Base-by-base conservation (phyloP, 2,797 vertebrate genomes). In the Intellagama lesueurii region DNA sequence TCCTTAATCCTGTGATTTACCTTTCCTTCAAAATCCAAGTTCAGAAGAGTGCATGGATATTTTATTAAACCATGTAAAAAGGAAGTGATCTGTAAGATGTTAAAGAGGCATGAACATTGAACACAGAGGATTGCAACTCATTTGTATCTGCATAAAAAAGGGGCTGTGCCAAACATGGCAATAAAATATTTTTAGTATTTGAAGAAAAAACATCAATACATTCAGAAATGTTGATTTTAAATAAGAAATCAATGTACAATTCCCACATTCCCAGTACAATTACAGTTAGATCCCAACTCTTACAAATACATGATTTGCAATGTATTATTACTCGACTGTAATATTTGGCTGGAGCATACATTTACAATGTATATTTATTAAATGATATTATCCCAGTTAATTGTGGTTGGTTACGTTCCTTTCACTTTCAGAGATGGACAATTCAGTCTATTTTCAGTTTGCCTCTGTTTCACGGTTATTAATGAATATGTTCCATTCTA, bases 71-170 rank as follows among this genome's bases (percentile, higher is more conserved):
- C 5, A 1, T 83, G 64, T 30, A 5, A 92, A 85, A 78, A 83
- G 49, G 52, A 47, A 91, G 73, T 44, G 44, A 84, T 91, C 69
- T 83, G 30, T 14, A 85, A 91, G 89, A 75, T 0, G 0, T 88
- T 69, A 87, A 83, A 12, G 56, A 40, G 86, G 88, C 90, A 90
- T 78, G 85, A 92, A 93, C 87, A 60, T 32, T 86, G 3, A 91
- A 89, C 16, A 60, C 0, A 60, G 5, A 49, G 8, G 35, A 12
- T 87, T 81, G 89, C 32, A 30, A 88, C 91, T 81, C 86, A 0
- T n/a, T 40, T 85, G 5, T 26, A 49, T 17, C 86, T 69, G 3
- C 68, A 90, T 87, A 92, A 87, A 87, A 49, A 69, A 11, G 11
- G 30, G 90, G 19, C 30, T 40, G 80, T 79, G 60, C 44, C 52